Evolutionary conservation across 2,888 invertebrate species (phyloP), one percentile per base, ranked within the genome.

Genomic region (Heliconius ismenius): DNA sequence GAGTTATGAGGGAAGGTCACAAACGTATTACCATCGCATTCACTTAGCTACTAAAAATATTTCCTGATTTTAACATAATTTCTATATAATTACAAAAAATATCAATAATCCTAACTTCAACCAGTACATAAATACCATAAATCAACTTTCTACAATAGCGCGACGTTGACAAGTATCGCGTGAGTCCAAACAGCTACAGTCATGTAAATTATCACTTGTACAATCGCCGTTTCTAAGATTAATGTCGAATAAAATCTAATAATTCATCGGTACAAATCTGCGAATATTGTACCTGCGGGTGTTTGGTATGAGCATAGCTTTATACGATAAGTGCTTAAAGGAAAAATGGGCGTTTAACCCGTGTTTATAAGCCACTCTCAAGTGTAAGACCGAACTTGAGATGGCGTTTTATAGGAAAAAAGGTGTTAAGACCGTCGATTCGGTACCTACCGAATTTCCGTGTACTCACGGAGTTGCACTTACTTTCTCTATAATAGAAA

Each of bases 191-290:
- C 70, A 63, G 74, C 78, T 36, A 74, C 75, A 74, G 79, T 79
- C 54, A 78, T 79, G 79, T 77, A 79, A 77, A 77, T 75, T 77
- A 77, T 77, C 73, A 73, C 73, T 73, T 73, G 73, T 73, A 73
- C 62, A 73, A 63, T 73, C 26, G 28, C 13, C 24, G 73, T 63
- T 73, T 28, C 73, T 24, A 73, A 73, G 62, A 73, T 73, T 73
- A 73, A 73, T 73, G 73, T 63, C 21, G 43, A 73, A 60, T 62
- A 73, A 73, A 73, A 73, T 73, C 62, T 73, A 73, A 73, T 73
- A 73, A 62, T 63, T 73, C 73, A 73, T 73, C 73, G 73, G 43
- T 39, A 73, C 73, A 43, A 73, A 73, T 73, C 73, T 73, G 62
- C 60, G 39, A 73, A 39, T 62, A 62, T 63, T 63, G 39, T 63